A percentile compares a stretch with the other conserved stretches of the same genome.
Conservation (phyloP, 2,888 invertebrate species). For the Leptinotarsa tumamoca region DNA sequence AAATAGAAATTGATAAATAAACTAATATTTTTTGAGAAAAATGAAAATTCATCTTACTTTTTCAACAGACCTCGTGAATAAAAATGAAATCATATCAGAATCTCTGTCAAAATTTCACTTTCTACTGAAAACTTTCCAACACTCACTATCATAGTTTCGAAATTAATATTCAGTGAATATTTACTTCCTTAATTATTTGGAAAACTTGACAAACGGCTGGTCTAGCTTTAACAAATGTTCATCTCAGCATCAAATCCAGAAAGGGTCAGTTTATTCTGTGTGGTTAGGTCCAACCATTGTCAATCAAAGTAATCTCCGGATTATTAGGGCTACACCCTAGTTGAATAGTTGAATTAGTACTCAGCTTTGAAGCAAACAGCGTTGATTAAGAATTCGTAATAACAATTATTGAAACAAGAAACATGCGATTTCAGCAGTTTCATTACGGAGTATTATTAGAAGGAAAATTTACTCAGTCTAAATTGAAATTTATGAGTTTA, state of each 20-base stretch:
- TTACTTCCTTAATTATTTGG: too few species aligned
- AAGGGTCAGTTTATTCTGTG: background rate
- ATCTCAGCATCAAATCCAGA: background rate
- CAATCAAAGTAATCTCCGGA: background rate
- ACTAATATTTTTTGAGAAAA: too few species aligned
- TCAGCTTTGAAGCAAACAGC: background rate
- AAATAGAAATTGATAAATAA: too few species aligned
- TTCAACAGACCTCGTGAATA: too few species aligned
- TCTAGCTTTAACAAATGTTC: background rate
- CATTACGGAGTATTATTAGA: background rate
- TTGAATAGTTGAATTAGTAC: slow-evolving; percentile 15
- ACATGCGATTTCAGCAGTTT: background rate
- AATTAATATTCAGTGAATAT: too few species aligned
- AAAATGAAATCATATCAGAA: too few species aligned
- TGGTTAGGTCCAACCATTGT: background rate
- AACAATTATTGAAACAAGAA: slow-evolving; percentile 6
- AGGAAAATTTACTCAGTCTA: background rate
- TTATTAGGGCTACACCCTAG: background rate
- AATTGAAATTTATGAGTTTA: background rate
- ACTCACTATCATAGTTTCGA: too few species aligned
- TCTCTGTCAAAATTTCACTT: too few species aligned
- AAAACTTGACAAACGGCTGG: too few species aligned
- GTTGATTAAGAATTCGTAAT: slow-evolving; percentile 12
- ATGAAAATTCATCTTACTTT: too few species aligned
- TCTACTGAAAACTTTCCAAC: too few species aligned